Conservation (phyloP, 2,113 vertebrate genomes). For the Psophia crepitans region DNA sequence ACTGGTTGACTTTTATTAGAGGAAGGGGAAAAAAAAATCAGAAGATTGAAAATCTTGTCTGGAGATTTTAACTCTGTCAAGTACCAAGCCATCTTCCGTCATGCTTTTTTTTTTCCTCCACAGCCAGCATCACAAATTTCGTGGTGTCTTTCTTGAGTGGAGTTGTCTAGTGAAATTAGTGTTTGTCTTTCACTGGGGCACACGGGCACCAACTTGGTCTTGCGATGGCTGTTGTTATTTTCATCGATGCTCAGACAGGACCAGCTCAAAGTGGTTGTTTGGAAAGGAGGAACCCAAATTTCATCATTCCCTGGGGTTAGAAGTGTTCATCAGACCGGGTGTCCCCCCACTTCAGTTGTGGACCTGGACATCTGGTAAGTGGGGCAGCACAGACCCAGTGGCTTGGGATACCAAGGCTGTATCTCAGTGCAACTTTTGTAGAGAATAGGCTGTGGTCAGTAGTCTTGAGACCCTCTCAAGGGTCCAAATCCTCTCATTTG, state of each 20-base stretch:
- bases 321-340: neutral
- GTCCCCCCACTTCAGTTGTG: too few relatives aligned
- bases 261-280: neutral
- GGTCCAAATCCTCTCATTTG: neutral
- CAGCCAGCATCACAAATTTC: neutral
- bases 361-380: neutral
- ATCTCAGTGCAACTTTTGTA: neutral
- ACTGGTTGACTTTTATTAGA: neutral
- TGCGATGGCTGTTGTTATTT: neutral
- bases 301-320: neutral
- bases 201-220: neutral
- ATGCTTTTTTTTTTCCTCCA: neutral
- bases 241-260: neutral
- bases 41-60: neutral
- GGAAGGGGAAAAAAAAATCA: neutral
- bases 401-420: neutral
- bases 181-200: neutral
- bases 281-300: neutral
- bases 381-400: neutral
- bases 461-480: neutral
- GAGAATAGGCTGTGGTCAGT: neutral
- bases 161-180: neutral
- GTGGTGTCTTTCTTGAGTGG: neutral
- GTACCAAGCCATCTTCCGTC: neutral
- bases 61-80: neutral